phyloP scores from a whole-genome alignment of 2,113 vertebrate species.

The Erythrocercus mccallii region DNA sequence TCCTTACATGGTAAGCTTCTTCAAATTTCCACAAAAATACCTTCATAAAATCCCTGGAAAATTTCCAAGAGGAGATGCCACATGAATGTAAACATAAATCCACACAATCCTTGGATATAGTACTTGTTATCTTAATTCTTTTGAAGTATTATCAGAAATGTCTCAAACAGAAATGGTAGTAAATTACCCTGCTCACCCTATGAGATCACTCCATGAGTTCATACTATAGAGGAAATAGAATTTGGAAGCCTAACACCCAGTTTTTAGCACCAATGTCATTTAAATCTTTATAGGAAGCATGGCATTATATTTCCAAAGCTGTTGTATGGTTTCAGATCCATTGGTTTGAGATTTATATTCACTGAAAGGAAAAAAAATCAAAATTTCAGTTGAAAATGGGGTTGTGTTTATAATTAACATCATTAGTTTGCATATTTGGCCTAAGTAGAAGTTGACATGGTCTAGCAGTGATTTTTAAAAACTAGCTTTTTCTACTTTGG shows the following conservation, averaged over 20 bases:
- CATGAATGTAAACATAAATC: neutral
- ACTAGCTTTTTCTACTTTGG: neutral
- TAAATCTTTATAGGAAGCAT: neutral
- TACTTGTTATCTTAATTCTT: neutral
- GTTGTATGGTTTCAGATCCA: neutral
- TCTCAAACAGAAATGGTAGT: neutral
- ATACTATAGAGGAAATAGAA: neutral
- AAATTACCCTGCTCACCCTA: neutral
- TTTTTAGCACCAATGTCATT: neutral
- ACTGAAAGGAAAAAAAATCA: neutral
- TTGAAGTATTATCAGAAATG: conserved; percentile 23
- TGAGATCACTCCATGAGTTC: neutral
- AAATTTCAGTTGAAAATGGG: neutral
- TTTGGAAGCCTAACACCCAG: neutral
- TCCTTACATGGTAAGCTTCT: neutral
- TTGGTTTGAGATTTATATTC: neutral
- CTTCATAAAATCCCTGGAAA: neutral
- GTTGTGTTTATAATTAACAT: neutral
- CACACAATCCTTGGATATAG: neutral
- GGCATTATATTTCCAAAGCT: neutral
- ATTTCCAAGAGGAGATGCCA: neutral
- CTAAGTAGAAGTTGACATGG: neutral
- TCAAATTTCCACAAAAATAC: neutral
- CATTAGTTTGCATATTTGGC: neutral
- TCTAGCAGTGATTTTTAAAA: neutral